These are phyloP conservation scores for Leptopilina drosophilae DNA, from an alignment of 2,888 invertebrate genomes.

Conservation along the genomic window DNA sequence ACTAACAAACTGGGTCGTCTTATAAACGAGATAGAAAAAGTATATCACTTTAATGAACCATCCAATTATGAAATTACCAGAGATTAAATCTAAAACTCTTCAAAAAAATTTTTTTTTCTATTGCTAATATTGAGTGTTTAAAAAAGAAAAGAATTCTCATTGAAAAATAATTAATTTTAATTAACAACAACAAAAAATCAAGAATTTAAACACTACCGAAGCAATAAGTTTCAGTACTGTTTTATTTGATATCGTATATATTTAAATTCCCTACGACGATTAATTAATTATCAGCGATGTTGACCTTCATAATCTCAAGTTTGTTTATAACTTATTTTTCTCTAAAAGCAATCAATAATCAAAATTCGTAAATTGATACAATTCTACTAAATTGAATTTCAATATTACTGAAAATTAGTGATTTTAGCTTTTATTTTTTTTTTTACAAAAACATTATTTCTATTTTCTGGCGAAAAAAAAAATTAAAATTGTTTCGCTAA, in stretches of 20 bases:
- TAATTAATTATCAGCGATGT: not conserved
- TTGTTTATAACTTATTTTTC: slow-evolving; percentile 22
- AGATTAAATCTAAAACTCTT: not conserved
- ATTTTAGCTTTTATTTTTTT: not conserved
- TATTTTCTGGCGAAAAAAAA: not conserved
- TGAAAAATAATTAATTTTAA: not conserved
- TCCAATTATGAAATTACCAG: slow-evolving; percentile 5
- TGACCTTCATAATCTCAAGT: not conserved
- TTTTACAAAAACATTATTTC: not conserved
- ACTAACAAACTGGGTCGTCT: slow-evolving; percentile 28
- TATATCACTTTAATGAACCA: slow-evolving; percentile 23
- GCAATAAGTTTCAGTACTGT: too few relatives aligned
- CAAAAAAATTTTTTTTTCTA: too few relatives aligned
- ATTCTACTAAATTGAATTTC: not conserved
- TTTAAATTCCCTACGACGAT: not conserved
- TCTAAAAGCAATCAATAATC: not conserved
- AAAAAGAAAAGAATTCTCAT: not conserved
- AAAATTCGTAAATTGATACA: not conserved
- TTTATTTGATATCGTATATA: too few relatives aligned
- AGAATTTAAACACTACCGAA: too few relatives aligned
- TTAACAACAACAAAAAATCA: too few relatives aligned
- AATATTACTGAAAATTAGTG: not conserved
- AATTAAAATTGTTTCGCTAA: not conserved
- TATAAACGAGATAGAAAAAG: slow-evolving; percentile 39
- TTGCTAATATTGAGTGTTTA: not conserved